phyloP scores from a whole-genome alignment of 2,888 invertebrate genomes.

The Dryadula phaetusa region DNA sequence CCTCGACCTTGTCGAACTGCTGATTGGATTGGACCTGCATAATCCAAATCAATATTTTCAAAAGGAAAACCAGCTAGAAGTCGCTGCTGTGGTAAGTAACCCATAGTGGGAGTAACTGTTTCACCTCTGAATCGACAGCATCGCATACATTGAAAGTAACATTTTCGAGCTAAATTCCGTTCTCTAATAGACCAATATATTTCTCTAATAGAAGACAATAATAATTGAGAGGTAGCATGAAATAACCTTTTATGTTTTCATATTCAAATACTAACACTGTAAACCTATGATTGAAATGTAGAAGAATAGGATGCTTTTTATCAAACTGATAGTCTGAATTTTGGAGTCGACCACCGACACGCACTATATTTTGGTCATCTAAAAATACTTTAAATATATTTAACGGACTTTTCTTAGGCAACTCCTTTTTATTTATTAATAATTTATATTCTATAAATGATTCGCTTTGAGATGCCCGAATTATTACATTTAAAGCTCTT shows the following conservation, averaged over 20 bases:
- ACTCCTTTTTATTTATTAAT: no score
- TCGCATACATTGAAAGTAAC: constrained; percentile 42
- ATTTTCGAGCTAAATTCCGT: constrained; percentile 41
- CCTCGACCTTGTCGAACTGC: no score
- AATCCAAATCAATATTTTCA: constrained; percentile 43
- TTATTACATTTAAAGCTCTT: no score
- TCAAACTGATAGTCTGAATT: constrained; percentile 41
- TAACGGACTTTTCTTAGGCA: no score
- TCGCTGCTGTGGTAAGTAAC: constrained; percentile 45
- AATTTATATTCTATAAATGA: no score
- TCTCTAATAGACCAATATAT: constrained; percentile 39
- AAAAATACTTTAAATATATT: no score
- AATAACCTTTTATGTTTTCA: constrained; percentile 39
- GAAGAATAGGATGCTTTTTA: constrained; percentile 48
- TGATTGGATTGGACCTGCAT: constrained; percentile 45
- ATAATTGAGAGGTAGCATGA: constrained; percentile 49
- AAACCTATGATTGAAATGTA: constrained; percentile 49
- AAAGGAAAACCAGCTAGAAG: constrained; percentile 33
- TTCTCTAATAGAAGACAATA: constrained; percentile 38
- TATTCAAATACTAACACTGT: constrained; percentile 36
- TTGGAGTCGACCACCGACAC: constrained; percentile 48
- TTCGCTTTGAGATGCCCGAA: no score
- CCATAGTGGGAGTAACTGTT: constrained; percentile 44
- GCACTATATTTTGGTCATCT: no score
- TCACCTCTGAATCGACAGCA: constrained; percentile 46